Base-by-base conservation (phyloP, 2,888 invertebrate genomes). In the Pediacus dermestoides region DNA sequence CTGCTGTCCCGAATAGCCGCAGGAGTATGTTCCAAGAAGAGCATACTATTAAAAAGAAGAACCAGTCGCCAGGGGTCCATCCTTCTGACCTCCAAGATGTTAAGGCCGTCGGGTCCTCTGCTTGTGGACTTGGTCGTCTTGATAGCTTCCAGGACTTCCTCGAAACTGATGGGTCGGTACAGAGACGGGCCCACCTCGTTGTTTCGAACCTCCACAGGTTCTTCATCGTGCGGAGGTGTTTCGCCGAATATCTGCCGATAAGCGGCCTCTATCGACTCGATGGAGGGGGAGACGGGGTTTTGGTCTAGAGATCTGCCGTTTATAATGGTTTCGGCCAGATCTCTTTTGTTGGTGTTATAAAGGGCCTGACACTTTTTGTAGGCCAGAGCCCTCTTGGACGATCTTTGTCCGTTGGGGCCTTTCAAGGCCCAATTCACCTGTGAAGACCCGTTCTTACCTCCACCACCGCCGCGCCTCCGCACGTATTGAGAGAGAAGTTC, bases 321-420 rank as follows among this genome's bases (percentile, higher is more conserved):
- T 25, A 25, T 4, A 4, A 25, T 10, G 9, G 4, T 25, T 9
- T 25, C 25, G 4, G 25, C 25, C 11, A 25, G 11, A 7, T 6
- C 9, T n/a, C 9, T 25, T 10, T 25, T 25, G 4, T 25, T 25
- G 6, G 4, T 7, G 4, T 25, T 10, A 11, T 25, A 25, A 4
- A 25, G 25, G 11, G 6, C 10, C 11, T 25, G 25, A 11, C 25
- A 25, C 10, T 9, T 4, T 10, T 25, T 25, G 25, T 25, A 25
- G 4, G 8, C 25, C 9, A 25, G 9, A 10, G 25, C 25, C 11
- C 25, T 25, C 4, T 4, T 25, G 4, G 4, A 11, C 4, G 25
- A 7, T 7, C 9, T 25, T n/a, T n/a, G n/a, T 7, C 4, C 25
- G 9, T 25, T 7, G 9, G 25, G 25, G 25, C 25, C 25, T 25